Evolutionary conservation across 1,140 invertebrate species (phyloP), one percentile per base, ranked within the genome.

Genomic region (Drosophila tropicalis): DNA sequence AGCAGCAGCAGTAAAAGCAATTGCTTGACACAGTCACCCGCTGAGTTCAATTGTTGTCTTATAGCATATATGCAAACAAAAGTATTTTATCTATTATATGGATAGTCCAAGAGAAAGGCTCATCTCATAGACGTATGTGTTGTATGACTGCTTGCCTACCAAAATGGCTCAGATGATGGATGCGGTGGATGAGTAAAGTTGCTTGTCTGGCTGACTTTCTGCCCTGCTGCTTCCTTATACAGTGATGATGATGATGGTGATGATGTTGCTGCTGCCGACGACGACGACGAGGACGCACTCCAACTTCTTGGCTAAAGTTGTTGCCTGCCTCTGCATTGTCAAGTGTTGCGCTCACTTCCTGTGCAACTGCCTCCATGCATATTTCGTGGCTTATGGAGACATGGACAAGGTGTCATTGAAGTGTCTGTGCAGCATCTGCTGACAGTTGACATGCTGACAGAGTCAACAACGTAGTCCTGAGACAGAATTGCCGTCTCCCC

Each of bases 371-470:
- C 44, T 54, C 19, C 25, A 36, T 54, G 40, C 54, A 13, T 40
- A 54, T 29, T 62, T 15, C 39, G 44, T 68, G 63, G 62, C 51
- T 51, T 41, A 55, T 70, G 68, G 63, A 69, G 44, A 15, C 17
- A 51, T 51, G 44, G 44, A 51, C 17, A 51, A 51, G 56, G 61
- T 76, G 79, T 72, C 79, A 81, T 62, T 85, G 75, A 89, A 87
- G 83, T 89, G 84, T 80, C 76, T 87, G 79, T 17, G 25, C 12
- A 56, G 54, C 76, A 76, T 66, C 63, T 76, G 69, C 72, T 76
- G 84, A 84, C 83, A 87, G 84, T 89, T 87, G 83, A 89, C 83
- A 87, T 74, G 84, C 65, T 76, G 73, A 76, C 74, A 70, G 67
- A 78, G 61, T 77, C 75, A 71, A 76, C 73, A 63, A 70, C 65